These are phyloP conservation scores for Oreochromis aureus DNA, from an alignment of 2,113 vertebrate species.

Conservation along the genomic window DNA sequence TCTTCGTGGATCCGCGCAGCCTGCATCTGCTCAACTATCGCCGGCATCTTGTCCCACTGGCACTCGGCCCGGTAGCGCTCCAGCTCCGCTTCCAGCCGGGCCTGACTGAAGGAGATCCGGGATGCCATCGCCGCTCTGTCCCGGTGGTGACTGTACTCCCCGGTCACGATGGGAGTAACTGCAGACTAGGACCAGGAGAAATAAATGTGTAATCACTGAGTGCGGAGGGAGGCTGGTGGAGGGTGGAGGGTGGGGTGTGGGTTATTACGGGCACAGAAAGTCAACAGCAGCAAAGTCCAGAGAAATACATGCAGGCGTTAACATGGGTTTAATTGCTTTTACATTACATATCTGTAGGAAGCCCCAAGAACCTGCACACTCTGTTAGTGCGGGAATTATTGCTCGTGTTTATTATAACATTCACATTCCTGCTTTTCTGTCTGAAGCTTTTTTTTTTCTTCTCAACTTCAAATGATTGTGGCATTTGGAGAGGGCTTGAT, in stretches of 20 bases:
- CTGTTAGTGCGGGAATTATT: background rate
- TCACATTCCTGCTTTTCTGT: background rate
- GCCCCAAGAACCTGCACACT: background rate
- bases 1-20: slow-evolving; percentile 69
- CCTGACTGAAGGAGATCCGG: slow-evolving; percentile 71
- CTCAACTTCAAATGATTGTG: background rate
- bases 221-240: background rate
- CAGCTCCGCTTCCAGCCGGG: slow-evolving; percentile 71
- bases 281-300: background rate
- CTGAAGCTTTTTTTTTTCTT: fast-evolving
- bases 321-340: background rate
- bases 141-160: slow-evolving; percentile 62
- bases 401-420: background rate
- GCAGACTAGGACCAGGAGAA: slow-evolving; percentile 54
- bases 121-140: slow-evolving; percentile 68
- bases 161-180: slow-evolving; percentile 70
- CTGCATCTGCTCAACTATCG: slow-evolving; percentile 67
- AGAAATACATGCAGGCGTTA: background rate
- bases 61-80: slow-evolving; percentile 74
- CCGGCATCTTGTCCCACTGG: slow-evolving; percentile 72
- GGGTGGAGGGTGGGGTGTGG: background rate
- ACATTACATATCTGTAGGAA: background rate
- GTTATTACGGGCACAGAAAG: background rate
- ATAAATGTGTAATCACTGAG: slow-evolving; percentile 25
- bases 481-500: background rate